Evolutionary conservation across 2,113 vertebrate species (phyloP), one percentile per base, ranked within the genome.

Genomic region (Rhagologus leucostigma): DNA sequence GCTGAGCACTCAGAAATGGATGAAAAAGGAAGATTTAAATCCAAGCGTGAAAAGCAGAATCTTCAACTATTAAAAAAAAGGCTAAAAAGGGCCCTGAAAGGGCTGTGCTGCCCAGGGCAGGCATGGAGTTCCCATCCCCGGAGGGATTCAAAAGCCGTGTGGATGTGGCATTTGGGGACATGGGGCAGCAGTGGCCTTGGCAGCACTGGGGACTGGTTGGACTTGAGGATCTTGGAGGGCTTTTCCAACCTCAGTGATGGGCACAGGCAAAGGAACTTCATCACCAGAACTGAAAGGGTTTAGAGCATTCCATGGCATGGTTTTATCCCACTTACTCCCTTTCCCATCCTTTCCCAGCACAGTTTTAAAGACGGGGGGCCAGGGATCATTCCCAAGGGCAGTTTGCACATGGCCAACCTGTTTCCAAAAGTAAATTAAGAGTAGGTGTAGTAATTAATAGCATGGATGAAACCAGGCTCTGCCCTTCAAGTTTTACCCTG

Each of bases 251-350:
- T 47, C 30, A 55, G 55, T 11, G 24, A 41, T 15, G 46, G 22
- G 59, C 62, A 84, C 4, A 41, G 57, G n/a, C 24, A 86, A 35
- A 78, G 37, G 16, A 80, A 32, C 8, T 55, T 18, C 2, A 24
- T 11, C 15, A 29, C 22, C 46, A 78, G 30, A 20, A 37, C 8
- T 42, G 49, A 35, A 57, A 71, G 35, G 26, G 50, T 32, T 35
- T 46, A n/a, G 0, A 64, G 65, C 44, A 86, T 44, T 16, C 33
- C 65, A 39, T 0, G 0, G 46, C 11, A 8, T 5, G 18, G 6
- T 86, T 87, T 74, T 53, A 74, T 27, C 49, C 42, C 81, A 24
- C 9, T 35, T 13, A 49, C 6, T 14, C 18, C 13, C 22, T 30
- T 67, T 39, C 20, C 27, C 14, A 10, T 14, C 18, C n/a, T 69